phyloP scores from a whole-genome alignment of 2,113 vertebrate genomes.

The Vulpes ferrilata region DNA sequence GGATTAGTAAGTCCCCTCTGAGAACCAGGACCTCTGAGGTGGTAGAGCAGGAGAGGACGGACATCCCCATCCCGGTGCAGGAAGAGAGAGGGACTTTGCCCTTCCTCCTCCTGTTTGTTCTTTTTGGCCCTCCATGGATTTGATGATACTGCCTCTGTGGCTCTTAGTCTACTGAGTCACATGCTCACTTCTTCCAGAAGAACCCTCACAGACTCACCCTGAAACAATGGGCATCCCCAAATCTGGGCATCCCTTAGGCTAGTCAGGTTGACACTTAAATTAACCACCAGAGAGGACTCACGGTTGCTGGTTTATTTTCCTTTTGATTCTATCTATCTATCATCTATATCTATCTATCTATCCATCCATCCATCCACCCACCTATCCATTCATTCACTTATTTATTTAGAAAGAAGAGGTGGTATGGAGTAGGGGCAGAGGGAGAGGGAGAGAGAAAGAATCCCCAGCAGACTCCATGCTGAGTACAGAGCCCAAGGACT shows the following conservation, averaged over 20 bases:
- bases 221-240: background rate
- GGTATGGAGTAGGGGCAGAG: background rate
- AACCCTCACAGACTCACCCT: fast-evolving
- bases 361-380: too few relatives aligned
- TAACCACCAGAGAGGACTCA: background rate
- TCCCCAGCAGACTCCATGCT: background rate
- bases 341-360: too few relatives aligned
- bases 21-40: background rate
- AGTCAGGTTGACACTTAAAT: background rate
- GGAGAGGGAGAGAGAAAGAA: background rate
- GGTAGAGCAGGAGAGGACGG: too few relatives aligned
- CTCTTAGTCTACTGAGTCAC: background rate
- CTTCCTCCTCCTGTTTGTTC: background rate
- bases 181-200: background rate
- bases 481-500: background rate
- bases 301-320: background rate
- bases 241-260: background rate
- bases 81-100: background rate
- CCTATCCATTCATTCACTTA: background rate
- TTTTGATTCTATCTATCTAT: background rate
- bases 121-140: background rate
- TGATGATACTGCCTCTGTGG: background rate
- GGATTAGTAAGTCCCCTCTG: background rate
- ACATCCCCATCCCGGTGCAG: background rate
- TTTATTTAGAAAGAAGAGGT: background rate